A percentile compares a stretch with the other conserved stretches of the same genome.
Evolutionary conservation across 2,113 vertebrate species (phyloP).

Genomic region (Madoqua kirkii): DNA sequence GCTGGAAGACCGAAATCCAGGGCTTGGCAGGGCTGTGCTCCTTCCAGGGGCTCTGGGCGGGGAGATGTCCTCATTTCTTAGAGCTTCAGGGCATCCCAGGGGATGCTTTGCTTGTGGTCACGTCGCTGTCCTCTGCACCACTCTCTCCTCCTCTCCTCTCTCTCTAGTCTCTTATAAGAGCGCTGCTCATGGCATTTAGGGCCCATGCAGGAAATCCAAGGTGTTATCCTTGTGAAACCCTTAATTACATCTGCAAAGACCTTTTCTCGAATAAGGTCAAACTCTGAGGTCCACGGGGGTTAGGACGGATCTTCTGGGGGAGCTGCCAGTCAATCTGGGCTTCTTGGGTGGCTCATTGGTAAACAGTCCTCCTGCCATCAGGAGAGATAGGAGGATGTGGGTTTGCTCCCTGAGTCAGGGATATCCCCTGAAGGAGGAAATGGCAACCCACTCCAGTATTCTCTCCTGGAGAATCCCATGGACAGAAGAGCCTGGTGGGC

Average conservation of each 20-base stretch:
- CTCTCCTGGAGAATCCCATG: background rate
- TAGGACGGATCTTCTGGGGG: accelerated
- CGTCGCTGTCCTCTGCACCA: accelerated
- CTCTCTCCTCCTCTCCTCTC: background rate
- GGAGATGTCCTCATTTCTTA: background rate
- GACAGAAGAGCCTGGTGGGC: background rate
- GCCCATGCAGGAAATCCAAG: background rate
- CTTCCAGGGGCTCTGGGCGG: accelerated
- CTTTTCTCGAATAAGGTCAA: background rate
- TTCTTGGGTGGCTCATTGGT: background rate
- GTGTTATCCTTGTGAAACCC: background rate
- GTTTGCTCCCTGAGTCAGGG: background rate
- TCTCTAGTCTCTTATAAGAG: background rate
- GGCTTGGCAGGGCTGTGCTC: background rate
- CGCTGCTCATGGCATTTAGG: background rate
- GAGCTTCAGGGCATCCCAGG: background rate
- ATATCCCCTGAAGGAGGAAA: background rate
- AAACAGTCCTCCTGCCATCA: background rate
- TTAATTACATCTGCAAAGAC: background rate
- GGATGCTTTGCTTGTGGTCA: background rate
- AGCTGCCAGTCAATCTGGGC: background rate
- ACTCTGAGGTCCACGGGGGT: background rate
- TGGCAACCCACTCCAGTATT: background rate
- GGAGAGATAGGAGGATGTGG: background rate
- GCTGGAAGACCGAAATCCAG: background rate